phyloP scores from a whole-genome alignment of 2,888 invertebrate species.

The Hydrotaea cyrtoneurina region DNA sequence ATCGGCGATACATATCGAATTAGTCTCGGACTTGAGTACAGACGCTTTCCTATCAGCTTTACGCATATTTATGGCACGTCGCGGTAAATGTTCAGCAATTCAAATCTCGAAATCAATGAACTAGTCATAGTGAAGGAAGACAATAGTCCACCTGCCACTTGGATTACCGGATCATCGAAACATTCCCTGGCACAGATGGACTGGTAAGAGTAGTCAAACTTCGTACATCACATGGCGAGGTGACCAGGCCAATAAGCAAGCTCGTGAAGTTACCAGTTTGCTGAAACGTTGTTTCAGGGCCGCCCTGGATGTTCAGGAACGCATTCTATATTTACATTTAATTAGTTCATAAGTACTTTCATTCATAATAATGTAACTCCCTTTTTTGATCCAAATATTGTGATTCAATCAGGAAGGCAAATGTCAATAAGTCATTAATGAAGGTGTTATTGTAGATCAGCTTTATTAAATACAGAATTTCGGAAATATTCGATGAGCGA shows the following conservation, averaged over 20 bases:
- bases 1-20: constrained; percentile 59
- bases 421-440: no score
- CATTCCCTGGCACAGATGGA: constrained; percentile 35
- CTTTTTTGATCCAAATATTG: no score
- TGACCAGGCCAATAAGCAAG: constrained; percentile 34
- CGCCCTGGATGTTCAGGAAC: constrained; percentile 52
- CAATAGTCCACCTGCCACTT: background rate
- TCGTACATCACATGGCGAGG: background rate
- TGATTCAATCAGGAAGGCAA: no score
- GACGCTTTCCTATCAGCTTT: constrained; percentile 60
- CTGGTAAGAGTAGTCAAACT: constrained; percentile 21
- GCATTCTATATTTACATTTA: background rate
- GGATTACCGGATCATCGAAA: background rate
- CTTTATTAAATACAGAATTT: no score
- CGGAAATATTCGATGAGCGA: no score
- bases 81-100: constrained; percentile 37
- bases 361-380: background rate
- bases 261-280: constrained; percentile 36
- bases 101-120: constrained; percentile 6
- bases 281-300: constrained; percentile 54
- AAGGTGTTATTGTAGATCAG: no score
- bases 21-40: constrained; percentile 55
- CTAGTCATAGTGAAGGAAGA: constrained; percentile 42
- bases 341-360: background rate
- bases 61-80: constrained; percentile 53